Conservation (phyloP, 2,113 vertebrate genomes). For the Manacus vitellinus region DNA sequence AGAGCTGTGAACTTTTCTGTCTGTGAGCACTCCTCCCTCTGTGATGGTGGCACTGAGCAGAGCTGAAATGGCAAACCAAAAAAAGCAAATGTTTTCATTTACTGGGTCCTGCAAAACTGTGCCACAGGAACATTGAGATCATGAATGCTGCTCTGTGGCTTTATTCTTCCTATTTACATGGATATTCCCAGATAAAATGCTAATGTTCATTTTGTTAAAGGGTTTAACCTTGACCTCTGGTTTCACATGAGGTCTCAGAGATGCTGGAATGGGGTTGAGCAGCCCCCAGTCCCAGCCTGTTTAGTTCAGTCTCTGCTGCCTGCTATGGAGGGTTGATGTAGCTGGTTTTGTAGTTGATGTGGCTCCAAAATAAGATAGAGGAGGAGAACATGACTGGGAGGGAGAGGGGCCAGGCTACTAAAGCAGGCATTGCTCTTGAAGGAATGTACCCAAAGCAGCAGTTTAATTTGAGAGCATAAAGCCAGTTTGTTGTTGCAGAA, state of each 20-base stretch:
- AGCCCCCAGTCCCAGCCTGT: not conserved
- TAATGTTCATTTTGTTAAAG: not conserved
- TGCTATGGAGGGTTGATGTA: not conserved
- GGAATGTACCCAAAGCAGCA: not conserved
- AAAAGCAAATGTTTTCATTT: not conserved
- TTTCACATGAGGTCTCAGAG: rapidly evolving
- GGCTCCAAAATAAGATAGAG: not conserved
- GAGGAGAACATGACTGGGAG: not conserved
- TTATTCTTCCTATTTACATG: not conserved
- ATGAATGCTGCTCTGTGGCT: not conserved
- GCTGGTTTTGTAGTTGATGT: not conserved
- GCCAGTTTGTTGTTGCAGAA: not conserved
- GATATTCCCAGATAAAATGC: not conserved
- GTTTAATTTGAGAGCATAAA: not conserved
- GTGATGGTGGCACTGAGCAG: rapidly evolving
- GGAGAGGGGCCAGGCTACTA: not conserved
- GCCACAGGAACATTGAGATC: not conserved
- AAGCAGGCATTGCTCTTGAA: not conserved
- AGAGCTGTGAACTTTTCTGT: not conserved
- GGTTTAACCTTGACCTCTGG: not conserved
- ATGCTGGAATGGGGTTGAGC: not conserved
- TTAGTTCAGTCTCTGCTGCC: not conserved
- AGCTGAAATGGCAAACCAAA: not conserved
- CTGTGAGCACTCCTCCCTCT: not conserved
- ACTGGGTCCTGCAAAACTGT: not conserved